phyloP scores from a whole-genome alignment of 2,888 invertebrate species.

The Nemotelus nigrinus region DNA sequence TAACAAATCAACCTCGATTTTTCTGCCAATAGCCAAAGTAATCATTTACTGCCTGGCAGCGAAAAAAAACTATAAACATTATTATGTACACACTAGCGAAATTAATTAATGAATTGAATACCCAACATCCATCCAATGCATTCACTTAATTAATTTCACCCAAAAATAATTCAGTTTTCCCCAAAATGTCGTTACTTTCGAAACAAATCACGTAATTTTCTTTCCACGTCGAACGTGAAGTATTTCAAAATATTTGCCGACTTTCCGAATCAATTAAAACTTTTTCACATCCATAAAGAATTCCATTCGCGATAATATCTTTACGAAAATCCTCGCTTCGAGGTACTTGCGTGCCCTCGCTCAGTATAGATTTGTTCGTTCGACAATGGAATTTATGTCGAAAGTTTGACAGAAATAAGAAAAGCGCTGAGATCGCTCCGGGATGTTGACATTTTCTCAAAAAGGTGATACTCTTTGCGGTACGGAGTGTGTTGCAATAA shows the following conservation, averaged over 20 bases:
- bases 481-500: no score
- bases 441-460: slow-evolving; percentile 2
- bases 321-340: slow-evolving; percentile 10
- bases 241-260: slow-evolving; percentile 21
- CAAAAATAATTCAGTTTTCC: neutral
- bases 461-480: neutral
- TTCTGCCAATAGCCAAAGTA: no score
- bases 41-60: neutral
- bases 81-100: no score
- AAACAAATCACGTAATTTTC: slow-evolving; percentile 31
- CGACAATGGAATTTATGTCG: no score
- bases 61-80: neutral
- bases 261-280: slow-evolving; percentile 33
- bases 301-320: neutral
- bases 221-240: neutral
- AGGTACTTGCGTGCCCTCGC: neutral
- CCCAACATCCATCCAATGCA: neutral
- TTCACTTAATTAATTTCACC: slow-evolving; percentile 9
- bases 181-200: neutral
- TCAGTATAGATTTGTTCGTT: no score
- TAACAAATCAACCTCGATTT: no score
- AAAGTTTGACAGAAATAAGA: neutral
- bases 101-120: neutral
- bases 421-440: slow-evolving; percentile 5
- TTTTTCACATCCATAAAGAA: slow-evolving; percentile 29